Percentiles rank a stretch among this genome's conserved stretches.
Evolutionary conservation across 2,888 invertebrate genomes (phyloP).

Genomic region (Lysandra bellargus): DNA sequence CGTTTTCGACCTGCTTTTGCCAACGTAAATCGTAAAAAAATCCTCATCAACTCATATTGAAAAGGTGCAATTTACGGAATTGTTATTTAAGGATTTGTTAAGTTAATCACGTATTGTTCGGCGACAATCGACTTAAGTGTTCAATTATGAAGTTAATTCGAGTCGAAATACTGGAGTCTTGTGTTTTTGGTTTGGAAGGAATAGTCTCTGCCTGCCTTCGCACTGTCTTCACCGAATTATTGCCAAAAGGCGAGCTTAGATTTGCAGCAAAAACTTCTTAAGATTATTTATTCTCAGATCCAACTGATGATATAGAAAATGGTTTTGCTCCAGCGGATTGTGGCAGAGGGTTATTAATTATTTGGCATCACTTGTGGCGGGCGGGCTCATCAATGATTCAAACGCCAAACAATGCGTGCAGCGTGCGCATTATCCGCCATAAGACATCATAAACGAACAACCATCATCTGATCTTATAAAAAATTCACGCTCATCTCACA

Average conservation of each 20-base stretch:
- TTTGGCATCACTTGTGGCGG: slow-evolving; percentile 63
- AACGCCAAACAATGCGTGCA: slow-evolving; percentile 72
- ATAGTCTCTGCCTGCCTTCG: no score
- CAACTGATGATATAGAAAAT: background rate
- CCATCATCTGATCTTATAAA: slow-evolving; percentile 80
- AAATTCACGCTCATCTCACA: slow-evolving; percentile 81
- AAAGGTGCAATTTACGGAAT: slow-evolving; percentile 46
- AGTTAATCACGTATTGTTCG: slow-evolving; percentile 26
- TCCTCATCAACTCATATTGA: slow-evolving; percentile 68
- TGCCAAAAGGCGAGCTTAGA: background rate
- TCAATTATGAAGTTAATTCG: slow-evolving; percentile 20
- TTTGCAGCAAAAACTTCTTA: background rate
- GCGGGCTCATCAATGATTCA: slow-evolving; percentile 75
- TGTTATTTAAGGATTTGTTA: slow-evolving; percentile 31
- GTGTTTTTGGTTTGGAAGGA: no score
- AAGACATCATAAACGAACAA: slow-evolving; percentile 80
- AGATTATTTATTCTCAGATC: background rate
- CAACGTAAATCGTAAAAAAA: slow-evolving; percentile 76
- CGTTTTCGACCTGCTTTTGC: slow-evolving; percentile 76
- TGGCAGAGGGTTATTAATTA: slow-evolving; percentile 66
- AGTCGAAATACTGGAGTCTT: background rate
- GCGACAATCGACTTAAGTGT: slow-evolving; percentile 17
- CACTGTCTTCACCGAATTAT: no score
- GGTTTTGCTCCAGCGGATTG: slow-evolving; percentile 14
- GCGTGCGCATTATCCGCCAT: slow-evolving; percentile 73